Conservation (phyloP, 2,888 invertebrate species). For the Caenorhabditis auriculariae region DNA sequence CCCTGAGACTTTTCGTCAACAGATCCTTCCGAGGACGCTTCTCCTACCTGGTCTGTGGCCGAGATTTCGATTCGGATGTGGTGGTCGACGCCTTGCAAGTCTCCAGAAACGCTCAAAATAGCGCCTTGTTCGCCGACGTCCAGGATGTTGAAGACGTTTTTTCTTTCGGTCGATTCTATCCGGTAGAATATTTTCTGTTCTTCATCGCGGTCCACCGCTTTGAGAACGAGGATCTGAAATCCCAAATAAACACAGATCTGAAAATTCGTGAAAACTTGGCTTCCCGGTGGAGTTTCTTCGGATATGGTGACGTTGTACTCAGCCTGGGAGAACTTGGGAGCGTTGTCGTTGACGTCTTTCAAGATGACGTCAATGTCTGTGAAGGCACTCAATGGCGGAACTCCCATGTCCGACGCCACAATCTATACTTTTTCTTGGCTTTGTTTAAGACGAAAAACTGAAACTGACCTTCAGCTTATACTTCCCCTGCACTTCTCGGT, state of each 20-base stretch:
- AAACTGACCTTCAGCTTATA: slow-evolving; percentile 79
- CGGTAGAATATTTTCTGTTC: slow-evolving; percentile 57
- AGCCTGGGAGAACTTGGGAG: slow-evolving; percentile 75
- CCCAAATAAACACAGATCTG: neutral
- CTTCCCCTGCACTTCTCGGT: slow-evolving; percentile 83
- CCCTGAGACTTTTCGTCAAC: slow-evolving; percentile 11
- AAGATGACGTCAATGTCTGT: slow-evolving; percentile 54
- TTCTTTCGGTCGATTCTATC: slow-evolving; percentile 45
- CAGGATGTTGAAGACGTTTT: slow-evolving; percentile 53
- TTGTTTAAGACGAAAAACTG: neutral
- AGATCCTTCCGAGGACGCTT: neutral
- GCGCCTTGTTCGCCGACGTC: slow-evolving; percentile 54
- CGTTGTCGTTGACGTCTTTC: slow-evolving; percentile 80
- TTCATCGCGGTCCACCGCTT: slow-evolving; percentile 49
- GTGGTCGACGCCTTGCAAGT: slow-evolving; percentile 45
- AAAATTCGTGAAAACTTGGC: slow-evolving; percentile 44
- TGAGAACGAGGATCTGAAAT: slow-evolving; percentile 43
- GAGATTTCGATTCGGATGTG: slow-evolving; percentile 47
- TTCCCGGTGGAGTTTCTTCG: slow-evolving; percentile 73
- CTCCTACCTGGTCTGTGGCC: slow-evolving; percentile 51
- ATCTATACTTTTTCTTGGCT: slow-evolving; percentile 32
- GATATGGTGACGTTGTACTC: slow-evolving; percentile 78
- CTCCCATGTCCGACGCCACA: slow-evolving; percentile 86
- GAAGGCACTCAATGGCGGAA: slow-evolving; percentile 69
- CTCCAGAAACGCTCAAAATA: slow-evolving; percentile 48